A percentile compares a stretch with the other conserved stretches of the same genome.
phyloP scores from a whole-genome alignment of 1,140 invertebrate species.

The Potamilus streckersoni region DNA sequence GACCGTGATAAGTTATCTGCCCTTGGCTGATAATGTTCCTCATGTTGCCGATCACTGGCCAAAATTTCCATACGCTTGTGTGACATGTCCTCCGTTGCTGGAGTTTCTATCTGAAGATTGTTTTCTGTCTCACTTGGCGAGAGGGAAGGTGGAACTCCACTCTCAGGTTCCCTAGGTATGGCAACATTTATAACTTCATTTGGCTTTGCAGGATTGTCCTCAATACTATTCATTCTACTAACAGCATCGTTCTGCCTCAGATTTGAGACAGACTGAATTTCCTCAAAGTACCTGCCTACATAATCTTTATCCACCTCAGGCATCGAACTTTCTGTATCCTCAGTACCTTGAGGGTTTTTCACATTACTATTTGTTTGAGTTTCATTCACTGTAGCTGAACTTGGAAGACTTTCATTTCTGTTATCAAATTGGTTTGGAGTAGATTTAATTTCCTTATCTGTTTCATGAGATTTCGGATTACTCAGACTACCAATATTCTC shows the following conservation, averaged over 20 bases:
- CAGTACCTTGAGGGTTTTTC: not conserved
- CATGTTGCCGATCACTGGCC: slow-evolving; percentile 43
- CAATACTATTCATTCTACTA: slow-evolving; percentile 35
- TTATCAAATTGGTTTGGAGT: too few relatives aligned
- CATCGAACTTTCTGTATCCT: slow-evolving; percentile 39
- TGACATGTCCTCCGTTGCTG: slow-evolving; percentile 41
- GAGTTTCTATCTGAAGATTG: slow-evolving; percentile 32
- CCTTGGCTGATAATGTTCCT: slow-evolving; percentile 34
- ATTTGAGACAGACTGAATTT: slow-evolving; percentile 27
- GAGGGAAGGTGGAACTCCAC: slow-evolving; percentile 30
- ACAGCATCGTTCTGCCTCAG: slow-evolving; percentile 11
- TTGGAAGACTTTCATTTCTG: too few relatives aligned
- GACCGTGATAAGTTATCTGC: slow-evolving; percentile 32
- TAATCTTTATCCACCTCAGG: slow-evolving; percentile 58
- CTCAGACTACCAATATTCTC: too few relatives aligned
- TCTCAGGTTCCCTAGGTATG: slow-evolving; percentile 20
- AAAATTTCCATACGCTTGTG: slow-evolving; percentile 57
- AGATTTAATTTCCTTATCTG: too few relatives aligned
- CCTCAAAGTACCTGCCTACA: slow-evolving; percentile 40
- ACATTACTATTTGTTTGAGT: too few relatives aligned
- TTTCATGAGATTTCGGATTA: too few relatives aligned
- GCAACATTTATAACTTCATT: slow-evolving; percentile 31
- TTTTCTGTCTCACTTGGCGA: slow-evolving; percentile 35
- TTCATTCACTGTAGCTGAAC: too few relatives aligned
- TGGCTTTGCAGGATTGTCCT: slow-evolving; percentile 29